These are phyloP conservation scores for Platycercus adscitus DNA, from an alignment of 2,113 vertebrate genomes.

Conservation along the genomic window DNA sequence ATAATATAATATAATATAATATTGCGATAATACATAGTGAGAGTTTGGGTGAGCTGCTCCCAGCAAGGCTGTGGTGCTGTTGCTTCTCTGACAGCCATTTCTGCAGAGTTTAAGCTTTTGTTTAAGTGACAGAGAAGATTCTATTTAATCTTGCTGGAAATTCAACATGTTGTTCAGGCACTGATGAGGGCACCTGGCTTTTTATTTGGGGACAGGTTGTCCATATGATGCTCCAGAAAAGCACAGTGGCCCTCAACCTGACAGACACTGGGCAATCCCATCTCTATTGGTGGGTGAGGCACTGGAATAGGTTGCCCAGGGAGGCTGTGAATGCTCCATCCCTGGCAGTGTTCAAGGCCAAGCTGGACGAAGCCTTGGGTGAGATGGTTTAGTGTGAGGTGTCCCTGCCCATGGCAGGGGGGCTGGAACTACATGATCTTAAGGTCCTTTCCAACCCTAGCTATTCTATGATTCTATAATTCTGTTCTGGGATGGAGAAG, in stretches of 20 bases:
- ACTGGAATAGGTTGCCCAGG: no score
- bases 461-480: no score
- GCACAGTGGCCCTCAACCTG: background rate
- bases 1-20: slow-evolving; percentile 15
- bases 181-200: background rate
- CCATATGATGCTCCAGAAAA: background rate
- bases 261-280: background rate
- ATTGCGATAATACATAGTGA: slow-evolving; percentile 3
- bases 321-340: no score
- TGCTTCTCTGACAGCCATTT: background rate
- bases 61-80: background rate
- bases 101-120: background rate
- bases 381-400: no score
- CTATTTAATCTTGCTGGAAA: background rate
- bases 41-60: background rate
- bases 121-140: background rate
- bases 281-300: background rate
- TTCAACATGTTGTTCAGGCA: background rate
- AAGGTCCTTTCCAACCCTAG: no score
- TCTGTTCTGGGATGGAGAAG: background rate
- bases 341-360: no score
- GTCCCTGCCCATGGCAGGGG: no score
- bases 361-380: no score
- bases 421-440: no score
- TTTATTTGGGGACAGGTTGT: background rate